Evolutionary conservation across 2,113 vertebrate species (phyloP).

Genomic region (Plecotus auritus): DNA sequence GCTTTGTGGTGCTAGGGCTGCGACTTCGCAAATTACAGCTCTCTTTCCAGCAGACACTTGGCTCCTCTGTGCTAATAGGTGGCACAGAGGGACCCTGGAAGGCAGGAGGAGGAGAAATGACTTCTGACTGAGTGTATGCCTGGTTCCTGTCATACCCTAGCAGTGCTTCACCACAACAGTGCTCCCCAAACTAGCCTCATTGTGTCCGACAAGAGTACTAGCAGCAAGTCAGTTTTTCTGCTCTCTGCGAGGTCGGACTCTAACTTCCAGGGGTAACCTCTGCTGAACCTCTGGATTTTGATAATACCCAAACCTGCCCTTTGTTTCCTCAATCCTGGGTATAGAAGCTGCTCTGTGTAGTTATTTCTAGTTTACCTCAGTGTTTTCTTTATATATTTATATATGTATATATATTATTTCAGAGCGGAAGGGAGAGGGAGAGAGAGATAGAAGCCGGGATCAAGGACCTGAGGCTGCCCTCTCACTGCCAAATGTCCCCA

Average conservation of each 20-base stretch:
- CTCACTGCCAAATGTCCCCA: no score
- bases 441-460: no score
- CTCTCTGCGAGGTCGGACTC: neutral
- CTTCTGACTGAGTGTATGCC: no score
- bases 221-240: neutral
- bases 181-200: neutral
- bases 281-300: neutral
- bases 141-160: neutral
- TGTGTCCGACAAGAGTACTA: neutral
- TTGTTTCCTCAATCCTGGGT: neutral
- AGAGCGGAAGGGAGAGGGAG: no score
- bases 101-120: no score
- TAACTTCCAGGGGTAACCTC: neutral
- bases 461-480: no score
- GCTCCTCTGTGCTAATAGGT: neutral
- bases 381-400: neutral
- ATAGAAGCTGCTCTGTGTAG: neutral
- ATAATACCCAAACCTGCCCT: neutral
- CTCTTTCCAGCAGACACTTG: neutral
- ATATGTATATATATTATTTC: no score
- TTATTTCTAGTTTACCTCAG: neutral
- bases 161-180: accelerated
- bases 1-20: neutral
- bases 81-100: accelerated
- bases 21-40: neutral